phyloP scores from a whole-genome alignment of 2,113 vertebrate species.

The Macrotis lagotis region DNA sequence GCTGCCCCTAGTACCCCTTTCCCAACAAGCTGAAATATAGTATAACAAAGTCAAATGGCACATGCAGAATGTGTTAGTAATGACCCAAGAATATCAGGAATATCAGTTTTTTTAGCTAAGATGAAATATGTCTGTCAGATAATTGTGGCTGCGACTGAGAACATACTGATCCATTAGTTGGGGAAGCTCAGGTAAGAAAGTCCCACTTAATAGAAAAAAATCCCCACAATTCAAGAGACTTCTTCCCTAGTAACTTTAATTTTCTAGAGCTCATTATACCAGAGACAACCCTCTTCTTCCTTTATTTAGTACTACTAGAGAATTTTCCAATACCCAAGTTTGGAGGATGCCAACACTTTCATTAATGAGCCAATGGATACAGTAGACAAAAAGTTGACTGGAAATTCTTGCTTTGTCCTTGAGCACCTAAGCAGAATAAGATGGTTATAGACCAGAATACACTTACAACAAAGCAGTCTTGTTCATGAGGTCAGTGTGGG shows the following conservation, averaged over 20 bases:
- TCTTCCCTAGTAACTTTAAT: neutral
- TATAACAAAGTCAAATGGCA: neutral
- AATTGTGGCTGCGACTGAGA: neutral
- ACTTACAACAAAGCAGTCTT: neutral
- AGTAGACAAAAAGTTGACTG: neutral
- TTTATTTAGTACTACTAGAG: neutral
- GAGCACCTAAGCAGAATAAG: neutral
- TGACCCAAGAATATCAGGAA: neutral
- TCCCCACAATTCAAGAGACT: neutral
- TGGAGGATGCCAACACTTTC: neutral
- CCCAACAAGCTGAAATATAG: neutral
- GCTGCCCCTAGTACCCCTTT: neutral
- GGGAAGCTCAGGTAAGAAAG: neutral
- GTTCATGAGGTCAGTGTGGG: slow-evolving; percentile 48
- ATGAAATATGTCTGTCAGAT: too few species aligned
- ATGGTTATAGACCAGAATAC: slow-evolving; percentile 9
- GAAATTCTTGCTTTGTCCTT: slow-evolving; percentile 43
- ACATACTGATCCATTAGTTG: neutral
- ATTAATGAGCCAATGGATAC: neutral
- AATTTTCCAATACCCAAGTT: neutral
- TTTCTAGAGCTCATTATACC: neutral
- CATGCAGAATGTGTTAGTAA: neutral
- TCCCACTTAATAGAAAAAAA: neutral
- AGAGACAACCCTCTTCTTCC: neutral
- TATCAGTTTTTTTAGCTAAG: neutral